A percentile compares a stretch with the other conserved stretches of the same genome.
phyloP scores from a whole-genome alignment of 2,888 invertebrate genomes.

The Busseola fusca region DNA sequence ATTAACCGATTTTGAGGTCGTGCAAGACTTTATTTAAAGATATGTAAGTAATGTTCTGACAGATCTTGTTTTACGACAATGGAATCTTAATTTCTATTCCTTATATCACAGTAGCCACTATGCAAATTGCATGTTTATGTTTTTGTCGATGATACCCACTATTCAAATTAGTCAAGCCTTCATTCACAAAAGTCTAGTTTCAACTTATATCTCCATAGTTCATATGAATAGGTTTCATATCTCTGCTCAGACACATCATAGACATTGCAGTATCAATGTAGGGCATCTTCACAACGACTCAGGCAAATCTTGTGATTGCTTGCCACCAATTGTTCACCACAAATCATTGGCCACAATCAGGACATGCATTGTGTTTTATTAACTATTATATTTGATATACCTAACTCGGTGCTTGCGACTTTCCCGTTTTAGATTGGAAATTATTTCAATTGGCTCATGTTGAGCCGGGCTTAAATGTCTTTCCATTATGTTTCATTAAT shows the following conservation, averaged over 20 bases:
- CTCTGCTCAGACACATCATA: conserved; percentile 31
- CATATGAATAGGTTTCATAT: conserved; percentile 17
- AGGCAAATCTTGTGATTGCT: conserved; percentile 39
- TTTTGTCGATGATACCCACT: conserved; percentile 5
- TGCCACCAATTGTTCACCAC: conserved; percentile 40
- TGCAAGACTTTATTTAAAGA: conserved; percentile 16
- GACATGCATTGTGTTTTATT: conserved; percentile 20
- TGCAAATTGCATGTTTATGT: neutral
- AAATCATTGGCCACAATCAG: conserved; percentile 30
- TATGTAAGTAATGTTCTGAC: conserved; percentile 17
- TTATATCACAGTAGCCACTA: neutral
- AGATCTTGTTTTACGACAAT: conserved; percentile 18
- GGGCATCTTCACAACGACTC: conserved; percentile 47
- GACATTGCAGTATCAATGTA: conserved; percentile 40
- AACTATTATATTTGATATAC: conserved; percentile 1
- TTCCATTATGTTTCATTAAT: neutral
- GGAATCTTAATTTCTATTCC: neutral
- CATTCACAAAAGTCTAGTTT: conserved; percentile 20
- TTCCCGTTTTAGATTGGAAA: neutral
- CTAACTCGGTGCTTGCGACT: neutral
- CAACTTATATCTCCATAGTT: conserved; percentile 22
- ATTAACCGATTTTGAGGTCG: conserved; percentile 54
- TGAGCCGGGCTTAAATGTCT: too few relatives aligned
- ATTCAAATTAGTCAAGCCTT: conserved; percentile 1
- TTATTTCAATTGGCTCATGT: neutral